Base-by-base conservation (phyloP, 2,113 vertebrate genomes). In the Nanger granti region DNA sequence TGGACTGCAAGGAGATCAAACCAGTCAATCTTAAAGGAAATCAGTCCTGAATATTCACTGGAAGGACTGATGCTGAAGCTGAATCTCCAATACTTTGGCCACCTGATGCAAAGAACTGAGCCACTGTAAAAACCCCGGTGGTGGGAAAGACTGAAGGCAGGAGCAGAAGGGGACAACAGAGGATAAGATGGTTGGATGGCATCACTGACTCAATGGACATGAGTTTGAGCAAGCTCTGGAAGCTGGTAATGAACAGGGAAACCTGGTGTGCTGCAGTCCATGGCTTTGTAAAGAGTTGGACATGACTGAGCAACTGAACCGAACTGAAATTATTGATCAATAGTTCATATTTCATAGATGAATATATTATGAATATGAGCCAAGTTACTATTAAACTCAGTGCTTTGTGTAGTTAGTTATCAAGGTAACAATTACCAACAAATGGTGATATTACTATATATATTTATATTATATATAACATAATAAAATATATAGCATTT, bases 41-140 rank as follows among this genome's bases (percentile, higher is more conserved):
- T 41, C 69, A 73, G 69, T 24, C 10, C n/a, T 73, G 69, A 37
- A 37, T 69, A 22, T 41, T 73, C 20, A 41, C 10, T 73, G 20
- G 69, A 73, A 73, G 69, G 69, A 73, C 20, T 73, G 69, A 73
- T 41, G 20, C n/a, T 73, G 20, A 73, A 73, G 10, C 69, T 41
- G 69, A 24, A 24, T 41, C 10, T 73, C n/a, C 10, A 24, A 24
- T 41, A 41, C 3, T 73, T 22, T 41, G n/a, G 10, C n/a, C 10
- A 73, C 20, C 5, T 73, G 20, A 73, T 73, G n/a, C 5, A 6
- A 41, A 73, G n/a, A 73, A 2, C 20, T 73, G 69, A 73, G 5
- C 1, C 20, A 73, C 0, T 24, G 20, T 6, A 73, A 73, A 73
- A 73, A 12, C 1, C 10, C 20, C 1, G 9, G 5, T 41, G n/a